These are phyloP conservation scores for Mormyrus proboscirostris DNA, from an alignment of 2,797 vertebrate genomes.

Conservation along the genomic window DNA sequence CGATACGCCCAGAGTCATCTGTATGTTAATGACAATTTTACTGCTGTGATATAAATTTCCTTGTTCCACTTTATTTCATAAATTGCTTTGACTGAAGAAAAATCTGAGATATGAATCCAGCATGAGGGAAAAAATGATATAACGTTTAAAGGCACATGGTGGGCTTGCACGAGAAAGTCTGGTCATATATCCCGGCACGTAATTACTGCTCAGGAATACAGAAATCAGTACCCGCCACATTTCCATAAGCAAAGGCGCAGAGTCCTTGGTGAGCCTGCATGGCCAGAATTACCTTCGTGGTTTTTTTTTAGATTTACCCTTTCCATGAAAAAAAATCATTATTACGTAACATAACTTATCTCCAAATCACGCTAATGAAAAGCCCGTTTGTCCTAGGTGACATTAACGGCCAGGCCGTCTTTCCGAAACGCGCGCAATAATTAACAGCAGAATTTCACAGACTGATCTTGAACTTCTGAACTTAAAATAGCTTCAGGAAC, in stretches of 20 bases:
- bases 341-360: not conserved
- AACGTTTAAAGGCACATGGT: not conserved
- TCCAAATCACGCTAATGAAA: not conserved
- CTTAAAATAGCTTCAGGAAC: not conserved
- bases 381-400: not conserved
- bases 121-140: not conserved
- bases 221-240: not conserved
- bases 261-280: not conserved
- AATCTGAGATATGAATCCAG: not conserved
- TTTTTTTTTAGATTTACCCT: not conserved
- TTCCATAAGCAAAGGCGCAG: not conserved
- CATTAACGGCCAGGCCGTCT: not conserved
- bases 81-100: conserved; percentile 14
- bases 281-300: not conserved
- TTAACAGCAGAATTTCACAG: not conserved
- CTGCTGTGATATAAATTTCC: not conserved
- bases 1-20: conserved; percentile 5
- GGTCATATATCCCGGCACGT: not conserved
- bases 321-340: not conserved
- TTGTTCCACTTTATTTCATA: conserved; percentile 4
- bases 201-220: not conserved
- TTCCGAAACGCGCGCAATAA: not conserved
- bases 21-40: conserved; percentile 16
- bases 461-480: not conserved
- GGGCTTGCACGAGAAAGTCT: not conserved